phyloP scores from a whole-genome alignment of 2,888 invertebrate genomes.

The Volucella bombylans region DNA sequence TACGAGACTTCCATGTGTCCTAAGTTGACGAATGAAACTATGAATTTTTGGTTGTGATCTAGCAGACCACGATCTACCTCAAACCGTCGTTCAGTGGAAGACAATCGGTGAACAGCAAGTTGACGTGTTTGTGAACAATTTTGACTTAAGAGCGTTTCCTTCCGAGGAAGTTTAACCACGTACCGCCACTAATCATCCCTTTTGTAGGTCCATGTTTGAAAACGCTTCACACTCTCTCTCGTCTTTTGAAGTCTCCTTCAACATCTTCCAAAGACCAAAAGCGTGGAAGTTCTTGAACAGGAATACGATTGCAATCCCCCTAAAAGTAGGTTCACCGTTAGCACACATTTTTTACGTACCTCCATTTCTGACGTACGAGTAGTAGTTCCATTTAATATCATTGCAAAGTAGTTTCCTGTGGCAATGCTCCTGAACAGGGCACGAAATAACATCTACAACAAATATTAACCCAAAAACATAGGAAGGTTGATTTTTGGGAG shows the following conservation, averaged over 20 bases:
- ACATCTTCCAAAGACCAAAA: slow-evolving; percentile 33
- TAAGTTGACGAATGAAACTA: not conserved
- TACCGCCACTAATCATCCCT: slow-evolving; percentile 9
- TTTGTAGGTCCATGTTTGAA: slow-evolving; percentile 1
- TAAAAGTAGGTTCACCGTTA: not conserved
- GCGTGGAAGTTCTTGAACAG: slow-evolving; percentile 15
- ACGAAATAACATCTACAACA: not conserved
- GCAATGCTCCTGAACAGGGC: not conserved
- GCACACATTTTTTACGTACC: slow-evolving; percentile 6
- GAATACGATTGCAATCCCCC: slow-evolving; percentile 7
- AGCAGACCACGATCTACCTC: slow-evolving; percentile 12
- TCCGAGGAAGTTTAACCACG: slow-evolving; percentile 7
- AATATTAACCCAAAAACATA: not conserved
- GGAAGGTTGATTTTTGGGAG: slow-evolving; percentile 1
- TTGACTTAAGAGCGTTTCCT: not conserved
- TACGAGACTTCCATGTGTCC: not conserved
- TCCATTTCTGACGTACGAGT: not conserved
- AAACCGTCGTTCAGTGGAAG: slow-evolving; percentile 6
- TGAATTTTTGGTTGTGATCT: slow-evolving; percentile 9
- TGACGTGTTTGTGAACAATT: too few species aligned
- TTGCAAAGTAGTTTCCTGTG: slow-evolving; percentile 17
- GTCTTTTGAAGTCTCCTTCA: slow-evolving; percentile 24
- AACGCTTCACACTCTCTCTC: slow-evolving; percentile 14
- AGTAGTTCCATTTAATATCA: slow-evolving; percentile 24
- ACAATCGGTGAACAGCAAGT: slow-evolving; percentile 9